Conservation (phyloP, 1,140 invertebrate species). For the Nephila pilipes region DNA sequence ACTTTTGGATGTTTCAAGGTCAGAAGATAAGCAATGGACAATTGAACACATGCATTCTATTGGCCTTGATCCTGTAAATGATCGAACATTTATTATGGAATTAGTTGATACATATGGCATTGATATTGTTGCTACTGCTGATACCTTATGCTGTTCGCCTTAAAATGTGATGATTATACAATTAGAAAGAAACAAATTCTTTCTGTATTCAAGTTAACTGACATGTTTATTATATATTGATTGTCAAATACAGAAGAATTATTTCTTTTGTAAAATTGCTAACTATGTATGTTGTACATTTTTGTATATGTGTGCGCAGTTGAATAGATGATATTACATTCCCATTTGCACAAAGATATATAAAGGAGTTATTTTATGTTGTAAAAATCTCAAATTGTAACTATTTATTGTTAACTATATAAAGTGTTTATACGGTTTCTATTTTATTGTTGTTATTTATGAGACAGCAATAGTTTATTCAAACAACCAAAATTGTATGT, state of each 20-base stretch:
- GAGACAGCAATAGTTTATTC: too few species aligned
- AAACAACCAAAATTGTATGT: too few species aligned
- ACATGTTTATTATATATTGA: conserved; percentile 3
- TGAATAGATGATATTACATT: not conserved
- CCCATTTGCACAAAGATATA: not conserved
- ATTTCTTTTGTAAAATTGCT: not conserved
- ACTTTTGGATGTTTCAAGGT: conserved; percentile 81
- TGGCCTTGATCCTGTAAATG: conserved; percentile 81
- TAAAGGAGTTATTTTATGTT: not conserved
- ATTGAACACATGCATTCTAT: conserved; percentile 82
- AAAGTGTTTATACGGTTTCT: conserved; percentile 3
- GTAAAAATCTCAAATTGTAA: not conserved
- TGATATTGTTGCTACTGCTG: conserved; percentile 82
- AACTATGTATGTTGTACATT: not conserved
- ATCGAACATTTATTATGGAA: conserved; percentile 82
- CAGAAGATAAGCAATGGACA: conserved; percentile 81
- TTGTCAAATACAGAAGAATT: not conserved
- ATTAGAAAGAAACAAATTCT: not conserved
- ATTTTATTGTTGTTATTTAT: not conserved
- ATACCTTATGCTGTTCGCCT: conserved; percentile 81
- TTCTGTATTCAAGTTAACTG: conserved; percentile 18
- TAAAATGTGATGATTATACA: conserved; percentile 34
- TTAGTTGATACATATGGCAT: conserved; percentile 82
- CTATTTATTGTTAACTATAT: conserved; percentile 1
- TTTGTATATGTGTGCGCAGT: not conserved